Percentiles rank a stretch among this genome's conserved stretches.
phyloP scores from a whole-genome alignment of 2,113 vertebrate genomes.

The Cephalophus harveyi region DNA sequence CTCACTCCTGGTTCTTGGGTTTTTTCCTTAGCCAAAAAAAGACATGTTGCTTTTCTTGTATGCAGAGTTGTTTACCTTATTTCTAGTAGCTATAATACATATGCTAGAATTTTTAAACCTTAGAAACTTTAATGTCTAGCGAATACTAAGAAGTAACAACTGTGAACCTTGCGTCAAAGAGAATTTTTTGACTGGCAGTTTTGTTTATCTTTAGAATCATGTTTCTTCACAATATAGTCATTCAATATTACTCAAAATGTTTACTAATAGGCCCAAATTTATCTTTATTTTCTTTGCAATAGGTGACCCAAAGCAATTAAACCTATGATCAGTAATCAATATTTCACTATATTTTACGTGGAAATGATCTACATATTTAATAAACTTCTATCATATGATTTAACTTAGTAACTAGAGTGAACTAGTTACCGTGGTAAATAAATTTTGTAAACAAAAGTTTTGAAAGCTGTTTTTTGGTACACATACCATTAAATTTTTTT shows the following conservation, averaged over 20 bases:
- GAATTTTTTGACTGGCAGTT: not conserved
- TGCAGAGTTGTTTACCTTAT: not conserved
- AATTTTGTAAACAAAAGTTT: not conserved
- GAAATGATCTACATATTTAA: not conserved
- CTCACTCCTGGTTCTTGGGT: fast-evolving
- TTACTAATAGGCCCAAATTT: not conserved
- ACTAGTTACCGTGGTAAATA: not conserved
- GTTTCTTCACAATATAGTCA: not conserved
- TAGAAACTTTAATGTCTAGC: not conserved
- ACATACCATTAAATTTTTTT: not conserved
- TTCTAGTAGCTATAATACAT: not conserved
- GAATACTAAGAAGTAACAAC: not conserved
- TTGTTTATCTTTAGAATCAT: not conserved
- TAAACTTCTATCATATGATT: not conserved
- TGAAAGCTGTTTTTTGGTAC: not conserved
- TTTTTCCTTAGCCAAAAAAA: not conserved
- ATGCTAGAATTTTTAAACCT: not conserved
- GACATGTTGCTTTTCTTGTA: not conserved
- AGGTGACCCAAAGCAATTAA: not conserved
- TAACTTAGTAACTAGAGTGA: not conserved
- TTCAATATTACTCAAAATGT: not conserved
- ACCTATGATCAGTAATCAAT: not conserved
- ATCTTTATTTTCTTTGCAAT: not conserved
- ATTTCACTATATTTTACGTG: not conserved
- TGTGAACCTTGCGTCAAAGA: not conserved